phyloP scores from a whole-genome alignment of 1,140 invertebrate genomes.

The Ips typographus region DNA sequence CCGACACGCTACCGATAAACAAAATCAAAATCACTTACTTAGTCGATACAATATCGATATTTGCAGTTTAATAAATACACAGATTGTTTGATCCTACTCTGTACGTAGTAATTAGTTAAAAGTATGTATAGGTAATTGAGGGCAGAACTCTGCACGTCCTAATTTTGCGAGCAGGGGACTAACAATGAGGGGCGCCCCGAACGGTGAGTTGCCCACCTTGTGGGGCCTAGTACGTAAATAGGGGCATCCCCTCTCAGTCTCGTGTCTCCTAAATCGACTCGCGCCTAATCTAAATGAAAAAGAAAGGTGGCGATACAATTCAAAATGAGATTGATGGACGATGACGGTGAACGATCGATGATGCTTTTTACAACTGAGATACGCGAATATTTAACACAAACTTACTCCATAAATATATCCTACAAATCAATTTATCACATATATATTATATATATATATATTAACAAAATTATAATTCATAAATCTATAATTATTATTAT shows the following conservation, averaged over 20 bases:
- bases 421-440: constrained; percentile 54
- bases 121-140: constrained; percentile 35
- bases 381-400: constrained; percentile 47
- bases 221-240: constrained; percentile 44
- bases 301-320: constrained; percentile 40
- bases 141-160: constrained; percentile 43
- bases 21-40: constrained; percentile 12
- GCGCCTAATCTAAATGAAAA: constrained; percentile 41
- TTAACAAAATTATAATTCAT: constrained; percentile 46
- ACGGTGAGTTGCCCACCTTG: constrained; percentile 39
- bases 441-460: constrained; percentile 47
- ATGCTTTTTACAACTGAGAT: constrained; percentile 54
- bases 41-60: constrained; percentile 29
- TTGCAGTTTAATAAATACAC: constrained; percentile 7
- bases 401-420: constrained; percentile 48
- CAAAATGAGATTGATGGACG: constrained; percentile 10
- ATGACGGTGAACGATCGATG: constrained; percentile 39
- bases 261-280: constrained; percentile 41
- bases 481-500: constrained; percentile 34
- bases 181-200: constrained; percentile 39
- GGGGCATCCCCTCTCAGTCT: constrained; percentile 47
- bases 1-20: constrained; percentile 20
- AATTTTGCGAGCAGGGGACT: constrained; percentile 39
- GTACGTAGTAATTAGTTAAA: constrained; percentile 1
- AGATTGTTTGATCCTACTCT: constrained; percentile 18